Evolutionary conservation across 2,113 vertebrate genomes (phyloP), one percentile per base, ranked within the genome.

Genomic region (Indicator maculatus): DNA sequence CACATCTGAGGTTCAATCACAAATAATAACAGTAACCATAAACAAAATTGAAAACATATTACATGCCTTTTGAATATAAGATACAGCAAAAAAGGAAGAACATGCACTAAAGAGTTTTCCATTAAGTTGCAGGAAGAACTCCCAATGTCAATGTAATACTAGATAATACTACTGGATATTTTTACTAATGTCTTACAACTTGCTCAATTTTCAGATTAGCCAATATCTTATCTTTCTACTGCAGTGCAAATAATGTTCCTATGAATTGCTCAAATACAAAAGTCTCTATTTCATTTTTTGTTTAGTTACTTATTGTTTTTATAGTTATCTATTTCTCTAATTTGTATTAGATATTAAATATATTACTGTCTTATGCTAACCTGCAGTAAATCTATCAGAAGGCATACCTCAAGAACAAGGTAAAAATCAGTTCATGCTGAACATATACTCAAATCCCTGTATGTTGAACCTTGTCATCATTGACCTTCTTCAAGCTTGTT

Each of bases 21-120:
- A 88, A 91, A 86, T 88, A 88, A 83, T 21, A 93, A 78, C 47
- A 74, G n/a, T 26, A 72, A 77, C 13, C 10, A 7, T 28, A 89
- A 89, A 58, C 59, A 92, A 93, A 89, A 23, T 8, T 85, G 33
- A 89, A 91, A 86, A 39, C 7, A 31, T 50, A 74, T 90, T 94
- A 80, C 24, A 21, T 69, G 31, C 16, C 8, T 88, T 89, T 86
- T 80, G 56, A 93, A 69, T 27, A 44, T 56, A 89, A 91, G 23
- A 69, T 55, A 78, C 5, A 72, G 20, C 5, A 81, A 58, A 89
- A 93, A 83, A 6, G 30, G 65, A 88, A 86, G 11, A 83, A 64
- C 2, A 31, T 71, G 44, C 33, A 61, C 16, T 31, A 30, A 80
- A 83, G 67, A 89, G 4, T 3, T n/a, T 89, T 75, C 50, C 23